Evolutionary conservation across 2,797 vertebrate genomes (phyloP), one percentile per base, ranked within the genome.

Genomic region (Amniataba percoides): DNA sequence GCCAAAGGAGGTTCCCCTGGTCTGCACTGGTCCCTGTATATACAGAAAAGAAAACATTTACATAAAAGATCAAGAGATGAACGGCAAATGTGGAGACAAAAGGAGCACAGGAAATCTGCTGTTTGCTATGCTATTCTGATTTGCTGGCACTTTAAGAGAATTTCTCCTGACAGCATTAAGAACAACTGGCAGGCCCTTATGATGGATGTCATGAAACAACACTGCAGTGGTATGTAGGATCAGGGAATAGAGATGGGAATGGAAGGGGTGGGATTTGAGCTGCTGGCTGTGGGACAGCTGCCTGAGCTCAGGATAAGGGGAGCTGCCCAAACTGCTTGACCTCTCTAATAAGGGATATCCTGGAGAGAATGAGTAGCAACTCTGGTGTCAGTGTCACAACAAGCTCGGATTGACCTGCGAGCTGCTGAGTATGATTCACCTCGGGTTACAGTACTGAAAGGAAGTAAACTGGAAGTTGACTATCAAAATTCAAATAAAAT

Each of bases 1-100:
- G 46, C 89, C 85, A 69, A 98, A 98, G 3, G 98, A 98, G 46
- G 96, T 94, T 69, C 96, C 96, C 46, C 81, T 80, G 56, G 56
- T 19, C 39, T 10, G 62, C 18, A 12, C 81, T 21, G 74, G 53
- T 42, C 62, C 81, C 93, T 93, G 67, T 42, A 78, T 21, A 87
- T 12, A 82, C 3, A 86, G n/a, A 19, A 67, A 23, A 77, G 19
- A 81, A n/a, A 68, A 74, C 43, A 62, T 49, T 51, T 2, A 27
- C 21, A 71, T 42, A 23, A 23, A 51, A 19, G 11, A 49, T 69
- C 36, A 64, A 62, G 12, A 57, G 5, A 15, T 36, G 53, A 62
- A 45, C 36, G 67, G 16, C n/a, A 46, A 45, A 19, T 14, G 23
- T 66, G 49, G 79, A 58, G 18, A 74, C 15, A 67, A 39, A 51